A percentile compares a stretch with the other conserved stretches of the same genome.
Conservation (phyloP, 2,797 vertebrate species). For the Nannoperca obscura region DNA sequence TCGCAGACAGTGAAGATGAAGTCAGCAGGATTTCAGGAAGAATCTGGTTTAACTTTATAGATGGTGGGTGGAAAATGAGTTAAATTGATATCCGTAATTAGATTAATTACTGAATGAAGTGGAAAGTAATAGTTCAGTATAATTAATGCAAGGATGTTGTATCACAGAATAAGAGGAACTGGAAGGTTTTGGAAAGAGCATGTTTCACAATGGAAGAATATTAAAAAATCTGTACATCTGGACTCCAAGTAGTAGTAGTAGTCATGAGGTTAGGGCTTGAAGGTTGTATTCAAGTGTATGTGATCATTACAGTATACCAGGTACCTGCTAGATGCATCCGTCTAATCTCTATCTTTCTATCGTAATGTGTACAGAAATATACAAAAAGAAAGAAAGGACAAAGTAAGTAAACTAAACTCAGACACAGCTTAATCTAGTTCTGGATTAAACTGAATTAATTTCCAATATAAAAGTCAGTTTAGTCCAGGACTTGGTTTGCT, state of each 20-base stretch:
- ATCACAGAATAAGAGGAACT: background rate
- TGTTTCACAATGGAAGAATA: background rate
- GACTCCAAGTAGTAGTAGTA: background rate
- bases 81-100: background rate
- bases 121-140: background rate
- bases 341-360: background rate
- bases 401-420: background rate
- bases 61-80: background rate
- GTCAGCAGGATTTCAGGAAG: slow-evolving; percentile 3
- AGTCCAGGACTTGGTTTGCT: background rate
- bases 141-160: background rate
- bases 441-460: background rate
- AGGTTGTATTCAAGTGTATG: background rate
- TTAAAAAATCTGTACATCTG: background rate
- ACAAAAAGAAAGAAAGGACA: background rate
- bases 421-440: background rate
- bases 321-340: background rate
- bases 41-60: background rate
- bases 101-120: background rate
- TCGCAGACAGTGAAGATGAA: too few species aligned
- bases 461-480: background rate
- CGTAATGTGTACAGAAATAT: background rate
- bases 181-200: background rate
- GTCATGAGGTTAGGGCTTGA: background rate
- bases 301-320: too few species aligned